These are phyloP conservation scores for Synergus japonicus DNA, from an alignment of 2,888 invertebrate species.

Conservation along the genomic window DNA sequence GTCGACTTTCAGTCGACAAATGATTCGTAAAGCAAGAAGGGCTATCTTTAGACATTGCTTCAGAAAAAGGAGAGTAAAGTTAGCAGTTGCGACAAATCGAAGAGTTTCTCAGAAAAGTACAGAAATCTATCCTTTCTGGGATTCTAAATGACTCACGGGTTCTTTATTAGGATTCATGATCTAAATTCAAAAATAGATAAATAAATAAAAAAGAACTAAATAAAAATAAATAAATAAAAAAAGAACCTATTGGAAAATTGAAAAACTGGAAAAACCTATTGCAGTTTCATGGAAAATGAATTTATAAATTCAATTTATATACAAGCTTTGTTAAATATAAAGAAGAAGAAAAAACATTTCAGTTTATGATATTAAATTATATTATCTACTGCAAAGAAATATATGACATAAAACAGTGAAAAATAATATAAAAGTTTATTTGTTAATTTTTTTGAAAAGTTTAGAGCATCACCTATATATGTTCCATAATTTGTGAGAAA, in stretches of 20 bases:
- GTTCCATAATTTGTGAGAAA: not conserved
- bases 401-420: not conserved
- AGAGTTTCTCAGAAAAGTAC: conserved; percentile 16
- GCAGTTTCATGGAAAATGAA: too few relatives aligned
- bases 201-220: not conserved
- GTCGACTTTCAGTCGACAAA: conserved; percentile 49
- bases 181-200: not conserved
- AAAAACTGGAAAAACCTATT: too few relatives aligned
- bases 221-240: not conserved
- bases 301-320: too few relatives aligned
- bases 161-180: conserved; percentile 19
- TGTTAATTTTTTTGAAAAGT: not conserved
- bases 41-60: conserved; percentile 53
- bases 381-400: too few relatives aligned
- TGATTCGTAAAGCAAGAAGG: conserved; percentile 48
- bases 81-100: conserved; percentile 29
- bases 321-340: too few relatives aligned
- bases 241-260: too few relatives aligned
- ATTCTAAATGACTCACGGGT: conserved; percentile 11
- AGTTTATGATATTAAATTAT: too few relatives aligned
- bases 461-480: not conserved
- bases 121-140: conserved; percentile 28
- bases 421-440: not conserved
- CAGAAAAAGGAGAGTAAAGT: conserved; percentile 48
- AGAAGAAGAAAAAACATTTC: too few relatives aligned